Base-by-base conservation (phyloP, 2,113 vertebrate species). In the Ranitomeya imitator region DNA sequence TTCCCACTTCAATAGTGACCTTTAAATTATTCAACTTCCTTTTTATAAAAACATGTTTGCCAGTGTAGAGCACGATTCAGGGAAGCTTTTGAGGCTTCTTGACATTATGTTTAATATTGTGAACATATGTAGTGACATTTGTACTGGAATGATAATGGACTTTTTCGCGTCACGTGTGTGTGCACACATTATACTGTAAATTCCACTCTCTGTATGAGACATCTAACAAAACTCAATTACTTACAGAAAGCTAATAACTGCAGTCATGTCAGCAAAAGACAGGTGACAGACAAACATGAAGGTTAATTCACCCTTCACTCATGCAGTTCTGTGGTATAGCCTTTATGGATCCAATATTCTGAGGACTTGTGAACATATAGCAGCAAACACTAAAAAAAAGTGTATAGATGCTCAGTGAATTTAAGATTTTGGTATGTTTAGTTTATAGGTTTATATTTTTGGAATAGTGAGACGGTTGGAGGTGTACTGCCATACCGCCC, bases 61-160 rank as follows among this genome's bases (percentile, higher is more conserved):
- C 51, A 11, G 77, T 21, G 59, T 61, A 74, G 76, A 82, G 67
- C 79, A 83, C 6, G n/a, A 81, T 88, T 79, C 18, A 12, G 31
- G n/a, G 37, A 59, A 82, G 69, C 79, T 79, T 83, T 37, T 51
- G 57, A 76, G 69, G 37, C 79, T 83, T 71, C 79, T 83, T 83
- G 69, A 88, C 86, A 83, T 88, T 88, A 82, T 76, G 86, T 82
- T 83, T 83, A 88, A 83, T 88, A 51, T 77, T 83, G 55, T 88
- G 87, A 83, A 88, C 80, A 83, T 77, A 83, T 83, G 87, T 83
- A 83, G 57, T 88, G 87, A 83, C 71, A 88, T 88, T 88, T 88
- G 21, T 88, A 60, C 55, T 76, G 55, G 67, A 57, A 82, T 73
- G 67, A 71, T 76, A 60, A 88, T 54, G 37, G 79, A 83, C 80